Base-by-base conservation (phyloP, 2,797 vertebrate species). In the Borostomias antarcticus region DNA sequence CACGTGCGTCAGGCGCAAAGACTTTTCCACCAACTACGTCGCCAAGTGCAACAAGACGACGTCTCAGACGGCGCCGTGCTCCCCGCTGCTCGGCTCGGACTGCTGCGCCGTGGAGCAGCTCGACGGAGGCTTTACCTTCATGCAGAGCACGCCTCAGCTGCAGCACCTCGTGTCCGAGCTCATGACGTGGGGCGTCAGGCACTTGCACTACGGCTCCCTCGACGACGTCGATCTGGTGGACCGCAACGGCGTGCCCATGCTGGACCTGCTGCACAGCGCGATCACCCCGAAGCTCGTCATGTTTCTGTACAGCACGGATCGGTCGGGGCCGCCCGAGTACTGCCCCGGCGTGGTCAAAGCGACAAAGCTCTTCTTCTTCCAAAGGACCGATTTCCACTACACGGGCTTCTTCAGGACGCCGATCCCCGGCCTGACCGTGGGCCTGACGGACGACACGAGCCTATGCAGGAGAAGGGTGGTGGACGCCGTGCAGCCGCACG, bases 311-410 rank as follows among this genome's bases (percentile, higher is more conserved):
- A 48, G 13, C 13, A 48, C 17, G 9, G 45, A 48, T 48, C 13
- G 45, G 13, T 48, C 45, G 11, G 17, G 45, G 4, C 13, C 13
- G 45, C 17, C 17, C 17, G 13, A 48, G 17, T 48, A 48, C 45
- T 48, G 45, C 17, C 45, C 45, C 11, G 45, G 50, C 19, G 50
- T 52, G 50, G 50, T 52, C 19, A 52, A 52, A 52, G 50, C 6
- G 19, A 52, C 50, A 52, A 52, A 52, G 19, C 19, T 23, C 19
- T 52, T 52, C 19, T 52, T 52, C 50, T 52, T 52, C 13, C 50
- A 52, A 11, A 52, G 6, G 19, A 23, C 50, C 21, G 21, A 23
- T 25, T 23, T 52, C 19, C 50, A 52, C 50, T 52, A 52, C 50
- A 52, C 50, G 19, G 50, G 50, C 19, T 52, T 52, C 23, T 52